Conservation (phyloP, 2,888 invertebrate genomes). For the Sclerodermus sp. region DNA sequence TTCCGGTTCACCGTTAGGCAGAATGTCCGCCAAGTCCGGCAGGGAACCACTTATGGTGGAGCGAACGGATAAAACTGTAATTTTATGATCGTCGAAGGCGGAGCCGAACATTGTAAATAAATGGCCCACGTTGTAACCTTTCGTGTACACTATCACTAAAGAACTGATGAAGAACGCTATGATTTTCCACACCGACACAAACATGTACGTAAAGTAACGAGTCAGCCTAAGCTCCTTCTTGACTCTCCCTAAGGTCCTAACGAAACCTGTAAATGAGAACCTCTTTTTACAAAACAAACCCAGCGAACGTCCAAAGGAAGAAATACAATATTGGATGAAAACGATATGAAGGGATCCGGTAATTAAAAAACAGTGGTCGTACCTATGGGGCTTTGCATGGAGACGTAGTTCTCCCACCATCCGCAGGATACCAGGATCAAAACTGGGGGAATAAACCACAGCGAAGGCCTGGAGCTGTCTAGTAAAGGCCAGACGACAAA, state of each 20-base stretch:
- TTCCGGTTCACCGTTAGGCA: conserved; percentile 75
- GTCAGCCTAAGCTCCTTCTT: conserved; percentile 79
- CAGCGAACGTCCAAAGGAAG: neutral
- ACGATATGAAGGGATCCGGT: too few species aligned
- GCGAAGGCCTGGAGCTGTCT: conserved; percentile 68
- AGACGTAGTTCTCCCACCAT: conserved; percentile 99
- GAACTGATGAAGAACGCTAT: conserved; percentile 75
- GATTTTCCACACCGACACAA: conserved; percentile 92
- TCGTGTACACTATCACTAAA: conserved; percentile 72
- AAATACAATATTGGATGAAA: too few species aligned
- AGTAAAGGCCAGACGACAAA: conserved; percentile 90
- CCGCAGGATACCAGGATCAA: conserved; percentile 85
- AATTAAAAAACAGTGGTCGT: conserved; percentile 30
- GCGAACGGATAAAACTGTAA: conserved; percentile 74
- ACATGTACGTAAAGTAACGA: conserved; percentile 87
- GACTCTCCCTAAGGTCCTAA: conserved; percentile 74
- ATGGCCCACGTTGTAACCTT: conserved; percentile 75
- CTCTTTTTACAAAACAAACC: conserved; percentile 25
- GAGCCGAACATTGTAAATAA: conserved; percentile 75
- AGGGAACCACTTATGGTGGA: conserved; percentile 54
- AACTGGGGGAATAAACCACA: conserved; percentile 86
- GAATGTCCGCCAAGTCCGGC: conserved; percentile 76
- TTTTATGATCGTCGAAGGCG: conserved; percentile 78
- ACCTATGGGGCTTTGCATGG: conserved; percentile 81
- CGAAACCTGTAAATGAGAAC: conserved; percentile 60